Evolutionary conservation across 35 echinoderm and acorn worm species (phyloP).

Genomic region (Lytechinus pictus): DNA sequence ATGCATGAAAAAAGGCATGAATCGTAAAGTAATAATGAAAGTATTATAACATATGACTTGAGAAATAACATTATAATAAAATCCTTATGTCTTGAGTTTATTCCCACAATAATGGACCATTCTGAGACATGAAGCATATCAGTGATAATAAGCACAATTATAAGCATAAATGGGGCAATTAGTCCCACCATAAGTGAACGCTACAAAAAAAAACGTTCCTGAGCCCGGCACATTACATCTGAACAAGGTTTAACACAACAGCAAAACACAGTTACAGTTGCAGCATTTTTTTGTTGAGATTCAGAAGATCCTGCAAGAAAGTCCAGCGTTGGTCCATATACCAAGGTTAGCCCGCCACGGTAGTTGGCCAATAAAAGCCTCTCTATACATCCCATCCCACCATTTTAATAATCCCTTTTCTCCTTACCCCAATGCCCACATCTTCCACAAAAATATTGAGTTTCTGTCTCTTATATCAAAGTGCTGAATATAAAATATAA

Average conservation of each 20-base stretch:
- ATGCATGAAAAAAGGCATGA: too few species aligned
- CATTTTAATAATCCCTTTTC: neutral
- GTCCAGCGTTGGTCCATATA: neutral
- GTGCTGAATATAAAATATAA: conserved; percentile 53
- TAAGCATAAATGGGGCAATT: too few species aligned
- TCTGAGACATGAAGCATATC: too few species aligned
- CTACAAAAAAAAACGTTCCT: too few species aligned
- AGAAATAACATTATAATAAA: too few species aligned
- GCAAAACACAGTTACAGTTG: neutral
- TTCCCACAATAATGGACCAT: too few species aligned
- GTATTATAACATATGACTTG: too few species aligned
- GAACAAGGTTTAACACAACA: neutral
- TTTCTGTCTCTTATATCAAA: neutral
- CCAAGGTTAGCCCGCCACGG: neutral
- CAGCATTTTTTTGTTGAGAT: neutral
- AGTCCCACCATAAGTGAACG: too few species aligned
- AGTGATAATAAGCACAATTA: too few species aligned
- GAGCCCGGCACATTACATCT: too few species aligned
- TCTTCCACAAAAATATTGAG: neutral
- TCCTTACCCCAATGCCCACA: neutral
- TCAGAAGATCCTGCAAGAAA: neutral
- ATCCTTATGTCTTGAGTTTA: too few species aligned
- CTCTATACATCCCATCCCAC: neutral
- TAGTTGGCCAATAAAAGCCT: neutral
- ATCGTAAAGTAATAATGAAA: too few species aligned